Base-by-base conservation (phyloP, 2,113 vertebrate genomes). In the Aegithalos caudatus region DNA sequence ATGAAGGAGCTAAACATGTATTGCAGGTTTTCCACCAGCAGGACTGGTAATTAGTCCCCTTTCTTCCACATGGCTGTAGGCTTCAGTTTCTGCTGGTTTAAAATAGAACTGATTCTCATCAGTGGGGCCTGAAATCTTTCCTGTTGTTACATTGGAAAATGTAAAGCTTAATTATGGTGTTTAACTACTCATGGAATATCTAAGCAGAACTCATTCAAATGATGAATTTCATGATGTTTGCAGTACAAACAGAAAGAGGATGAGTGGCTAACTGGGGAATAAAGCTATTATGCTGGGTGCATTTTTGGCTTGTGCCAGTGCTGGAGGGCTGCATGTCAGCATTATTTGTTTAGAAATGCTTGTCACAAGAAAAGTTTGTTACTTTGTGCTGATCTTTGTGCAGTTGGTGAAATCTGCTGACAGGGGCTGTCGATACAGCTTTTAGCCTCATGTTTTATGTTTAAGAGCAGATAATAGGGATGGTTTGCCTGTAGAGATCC, bases 361-460 rank as follows among this genome's bases (percentile, higher is more conserved):
- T 90, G 93, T 94, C 88, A 88, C 94, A 92, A 96, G 92, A 53
- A 88, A 94, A 93, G 86, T 93, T 95, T 84, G 69, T 78, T 86
- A 48, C 87, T 96, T 94, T 95, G 67, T 95, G 92, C 90, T 96
- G 93, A 90, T 92, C 85, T 97, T 91, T 91, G 70, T 91, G 79
- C 71, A 85, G 92, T 90, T 83, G 71, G 33, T 73, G 86, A 82
- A 94, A 92, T 84, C 48, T 96, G 93, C 94, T 97, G 95, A 95
- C 82, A 33, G 15, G 50, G 56, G 31, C 64, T 96, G 31, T 93
- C 80, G 2, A 81, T 93, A 83, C 53, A 93, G 85, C 93, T 83
- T 78, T 92, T 71, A 78, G 72, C 9, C 60, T 92, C 85, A 45
- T 56, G 20, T 31, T 85, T 94, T 80, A 81, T 45, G 71, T 73